Conservation (phyloP, 2,888 invertebrate species). For the Pardosa pseudoannulata region DNA sequence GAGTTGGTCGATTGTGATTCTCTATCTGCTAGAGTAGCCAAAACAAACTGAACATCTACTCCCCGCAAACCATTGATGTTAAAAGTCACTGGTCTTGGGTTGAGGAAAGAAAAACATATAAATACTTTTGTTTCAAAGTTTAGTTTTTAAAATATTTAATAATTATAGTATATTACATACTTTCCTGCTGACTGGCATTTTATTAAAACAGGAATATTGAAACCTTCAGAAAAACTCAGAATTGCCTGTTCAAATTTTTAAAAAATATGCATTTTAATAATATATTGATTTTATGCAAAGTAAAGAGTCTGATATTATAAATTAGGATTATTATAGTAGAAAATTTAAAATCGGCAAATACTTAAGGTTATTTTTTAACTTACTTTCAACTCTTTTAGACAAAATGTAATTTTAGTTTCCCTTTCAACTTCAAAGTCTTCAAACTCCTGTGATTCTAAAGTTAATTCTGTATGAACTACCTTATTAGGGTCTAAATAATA, state of each 20-base stretch:
- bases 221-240: slow-evolving; percentile 86
- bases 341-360: too few relatives aligned
- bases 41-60: slow-evolving; percentile 88
- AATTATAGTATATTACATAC: slow-evolving; percentile 78
- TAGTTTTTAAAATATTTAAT: not conserved
- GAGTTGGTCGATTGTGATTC: slow-evolving; percentile 37
- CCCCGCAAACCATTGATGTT: slow-evolving; percentile 84
- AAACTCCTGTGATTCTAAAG: slow-evolving; percentile 85
- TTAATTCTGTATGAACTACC: slow-evolving; percentile 87
- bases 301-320: too few relatives aligned
- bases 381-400: slow-evolving; percentile 88
- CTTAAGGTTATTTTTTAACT: slow-evolving; percentile 1
- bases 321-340: too few relatives aligned
- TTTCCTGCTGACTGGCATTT: slow-evolving; percentile 87
- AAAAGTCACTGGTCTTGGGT: slow-evolving; percentile 84
- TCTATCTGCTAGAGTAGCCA: slow-evolving; percentile 84
- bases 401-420: slow-evolving; percentile 88
- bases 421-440: slow-evolving; percentile 82
- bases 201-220: slow-evolving; percentile 83
- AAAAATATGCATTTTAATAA: too few relatives aligned
- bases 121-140: not conserved
- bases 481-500: slow-evolving; percentile 81
- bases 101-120: not conserved
- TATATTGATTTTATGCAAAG: too few relatives aligned
- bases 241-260: too few relatives aligned